These are phyloP conservation scores for Neomorphus geoffroyi DNA, from an alignment of 2,797 vertebrate genomes.

Conservation along the genomic window DNA sequence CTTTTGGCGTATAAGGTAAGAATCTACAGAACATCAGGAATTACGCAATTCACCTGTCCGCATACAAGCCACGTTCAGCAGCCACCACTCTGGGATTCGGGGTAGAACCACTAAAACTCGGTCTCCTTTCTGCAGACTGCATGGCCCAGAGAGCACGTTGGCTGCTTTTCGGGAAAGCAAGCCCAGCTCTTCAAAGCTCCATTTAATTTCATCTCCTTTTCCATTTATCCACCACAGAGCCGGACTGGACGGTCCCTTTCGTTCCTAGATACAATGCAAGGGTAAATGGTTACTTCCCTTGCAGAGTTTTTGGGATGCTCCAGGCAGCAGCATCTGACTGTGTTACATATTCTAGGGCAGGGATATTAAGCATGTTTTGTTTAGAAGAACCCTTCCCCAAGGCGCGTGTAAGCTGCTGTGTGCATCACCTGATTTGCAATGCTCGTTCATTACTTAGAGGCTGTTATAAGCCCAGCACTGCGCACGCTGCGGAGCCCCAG, in stretches of 20 bases:
- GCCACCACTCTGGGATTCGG: constrained; percentile 82
- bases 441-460: not conserved
- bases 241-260: constrained; percentile 62
- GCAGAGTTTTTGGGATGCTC: not conserved
- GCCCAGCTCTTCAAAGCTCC: constrained; percentile 80
- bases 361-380: not conserved
- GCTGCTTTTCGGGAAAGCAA: constrained; percentile 77
- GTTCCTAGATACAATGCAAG: constrained; percentile 33
- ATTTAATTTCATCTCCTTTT: constrained; percentile 72
- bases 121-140: constrained; percentile 76
- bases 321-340: not conserved
- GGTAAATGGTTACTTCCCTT: not conserved
- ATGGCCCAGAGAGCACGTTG: constrained; percentile 73
- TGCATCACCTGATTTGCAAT: not conserved
- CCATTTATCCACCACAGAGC: constrained; percentile 83
- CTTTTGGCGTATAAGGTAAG: not conserved
- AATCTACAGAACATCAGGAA: not conserved
- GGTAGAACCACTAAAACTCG: constrained; percentile 77
- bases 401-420: rapidly evolving
- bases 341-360: not conserved
- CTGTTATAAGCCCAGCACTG: not conserved
- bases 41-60: constrained; percentile 72
- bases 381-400: not conserved
- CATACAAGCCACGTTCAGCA: constrained; percentile 80
- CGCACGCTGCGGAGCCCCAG: not conserved